Conservation (phyloP, 1,140 invertebrate species). For the Dreissena polymorpha region DNA sequence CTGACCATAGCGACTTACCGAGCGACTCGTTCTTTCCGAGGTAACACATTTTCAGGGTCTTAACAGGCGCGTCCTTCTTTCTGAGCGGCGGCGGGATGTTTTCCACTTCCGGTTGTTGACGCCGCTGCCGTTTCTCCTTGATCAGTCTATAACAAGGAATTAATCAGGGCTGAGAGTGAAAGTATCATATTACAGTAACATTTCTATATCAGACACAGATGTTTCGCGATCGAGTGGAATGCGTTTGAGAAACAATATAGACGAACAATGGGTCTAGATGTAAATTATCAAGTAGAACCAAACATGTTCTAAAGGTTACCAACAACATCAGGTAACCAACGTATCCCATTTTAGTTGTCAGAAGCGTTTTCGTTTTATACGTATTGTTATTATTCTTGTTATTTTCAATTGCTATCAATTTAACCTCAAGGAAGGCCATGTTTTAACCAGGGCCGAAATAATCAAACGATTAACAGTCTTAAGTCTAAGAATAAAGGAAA, state of each 20-base stretch:
- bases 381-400: no score
- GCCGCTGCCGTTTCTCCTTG: conserved; percentile 38
- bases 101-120: not conserved
- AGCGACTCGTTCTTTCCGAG: conserved; percentile 74
- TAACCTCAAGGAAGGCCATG: no score
- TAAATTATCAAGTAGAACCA: not conserved
- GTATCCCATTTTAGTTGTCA: no score
- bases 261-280: not conserved
- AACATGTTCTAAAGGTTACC: not conserved
- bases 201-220: not conserved
- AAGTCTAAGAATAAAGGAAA: no score
- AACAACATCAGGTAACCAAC: no score
- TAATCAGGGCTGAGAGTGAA: not conserved
- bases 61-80: conserved; percentile 63
- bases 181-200: not conserved
- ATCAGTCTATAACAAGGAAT: conserved; percentile 16
- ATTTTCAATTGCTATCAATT: no score
- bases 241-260: not conserved
- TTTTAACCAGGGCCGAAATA: no score
- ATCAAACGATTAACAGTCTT: no score
- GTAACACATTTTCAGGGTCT: conserved; percentile 68
- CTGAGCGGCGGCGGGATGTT: conserved; percentile 35
- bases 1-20: conserved; percentile 58
- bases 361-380: no score
- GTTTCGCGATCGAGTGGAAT: not conserved